Percentiles rank a stretch among this genome's conserved stretches.
phyloP scores from a whole-genome alignment of 2,113 vertebrate genomes.

The Tautogolabrus adspersus region DNA sequence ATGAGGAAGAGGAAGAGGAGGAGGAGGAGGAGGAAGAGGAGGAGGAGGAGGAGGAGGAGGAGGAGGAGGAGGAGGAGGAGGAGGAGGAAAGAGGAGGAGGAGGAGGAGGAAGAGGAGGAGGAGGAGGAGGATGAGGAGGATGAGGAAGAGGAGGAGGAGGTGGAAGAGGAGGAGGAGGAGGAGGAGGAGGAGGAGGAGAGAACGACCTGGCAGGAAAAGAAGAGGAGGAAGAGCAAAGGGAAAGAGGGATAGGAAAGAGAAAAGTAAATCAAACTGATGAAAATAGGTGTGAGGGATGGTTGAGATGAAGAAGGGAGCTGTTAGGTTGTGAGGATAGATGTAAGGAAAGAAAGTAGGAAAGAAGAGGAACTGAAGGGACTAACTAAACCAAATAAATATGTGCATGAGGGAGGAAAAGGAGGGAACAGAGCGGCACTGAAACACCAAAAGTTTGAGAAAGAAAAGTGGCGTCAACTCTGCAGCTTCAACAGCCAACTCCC shows the following conservation, averaged over 20 bases:
- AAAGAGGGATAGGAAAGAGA: background rate
- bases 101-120: background rate
- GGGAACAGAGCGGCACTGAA: too few species aligned
- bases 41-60: background rate
- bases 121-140: background rate
- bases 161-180: too few species aligned
- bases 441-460: too few species aligned
- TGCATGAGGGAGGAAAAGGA: too few species aligned
- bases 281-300: background rate
- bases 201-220: background rate
- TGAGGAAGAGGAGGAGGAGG: too few species aligned
- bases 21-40: background rate
- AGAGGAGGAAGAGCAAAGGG: background rate
- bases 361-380: too few species aligned
- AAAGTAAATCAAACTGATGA: background rate
- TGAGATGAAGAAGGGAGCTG: background rate
- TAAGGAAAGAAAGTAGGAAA: too few species aligned
- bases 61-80: background rate
- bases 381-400: too few species aligned
- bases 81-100: background rate
- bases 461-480: too few species aligned
- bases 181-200: background rate
- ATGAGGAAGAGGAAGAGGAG: background rate
- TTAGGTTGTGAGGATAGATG: too few species aligned
- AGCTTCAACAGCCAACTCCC: too few species aligned